Evolutionary conservation across 1,140 invertebrate species (phyloP).

Genomic region (Aphaenogaster ashmeadi): DNA sequence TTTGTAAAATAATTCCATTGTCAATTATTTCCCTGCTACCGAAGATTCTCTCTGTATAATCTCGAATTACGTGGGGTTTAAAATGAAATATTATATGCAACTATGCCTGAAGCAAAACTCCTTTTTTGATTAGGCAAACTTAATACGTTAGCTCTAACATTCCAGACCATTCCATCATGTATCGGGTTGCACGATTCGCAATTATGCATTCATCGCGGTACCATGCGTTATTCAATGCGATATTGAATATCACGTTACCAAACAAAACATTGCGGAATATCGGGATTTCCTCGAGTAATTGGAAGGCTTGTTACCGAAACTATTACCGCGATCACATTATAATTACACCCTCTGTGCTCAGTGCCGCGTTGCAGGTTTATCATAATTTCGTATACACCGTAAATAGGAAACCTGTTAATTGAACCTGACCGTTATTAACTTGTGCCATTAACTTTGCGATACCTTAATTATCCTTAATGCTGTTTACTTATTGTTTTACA

Average conservation of each 20-base stretch:
- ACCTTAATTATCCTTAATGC: conserved; percentile 38
- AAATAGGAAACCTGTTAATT: conserved; percentile 63
- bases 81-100: conserved; percentile 36
- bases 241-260: conserved; percentile 68
- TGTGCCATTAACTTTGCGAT: conserved; percentile 41
- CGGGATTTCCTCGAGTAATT: conserved; percentile 64
- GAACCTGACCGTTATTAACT: conserved; percentile 60
- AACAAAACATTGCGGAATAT: conserved; percentile 66
- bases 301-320: conserved; percentile 65
- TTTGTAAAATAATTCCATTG: conserved; percentile 10
- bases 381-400: conserved; percentile 56
- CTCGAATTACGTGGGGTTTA: conserved; percentile 23
- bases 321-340: conserved; percentile 67
- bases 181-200: conserved; percentile 63
- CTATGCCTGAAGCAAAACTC: conserved; percentile 23
- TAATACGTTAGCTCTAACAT: conserved; percentile 57
- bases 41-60: background rate
- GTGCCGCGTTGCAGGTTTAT: conserved; percentile 56
- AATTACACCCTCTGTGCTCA: conserved; percentile 55
- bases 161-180: conserved; percentile 23
- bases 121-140: conserved; percentile 61
- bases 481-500: background rate
- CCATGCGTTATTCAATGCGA: conserved; percentile 65
- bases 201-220: conserved; percentile 64
- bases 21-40: background rate